A percentile compares a stretch with the other conserved stretches of the same genome.
phyloP scores from a whole-genome alignment of 2,888 invertebrate species.

The Himalopsyche anomala region DNA sequence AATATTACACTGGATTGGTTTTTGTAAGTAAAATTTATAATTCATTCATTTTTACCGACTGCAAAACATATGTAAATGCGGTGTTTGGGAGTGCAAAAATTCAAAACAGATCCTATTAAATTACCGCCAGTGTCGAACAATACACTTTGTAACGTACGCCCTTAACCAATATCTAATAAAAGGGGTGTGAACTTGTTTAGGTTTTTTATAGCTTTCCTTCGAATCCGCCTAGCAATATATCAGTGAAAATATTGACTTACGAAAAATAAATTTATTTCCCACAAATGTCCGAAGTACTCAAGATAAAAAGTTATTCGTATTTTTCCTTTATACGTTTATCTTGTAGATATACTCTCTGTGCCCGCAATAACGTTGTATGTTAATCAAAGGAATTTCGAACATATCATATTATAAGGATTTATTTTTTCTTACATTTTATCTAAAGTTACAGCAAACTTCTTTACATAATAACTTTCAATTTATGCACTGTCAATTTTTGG shows the following conservation, averaged over 20 bases:
- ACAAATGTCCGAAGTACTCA: neutral
- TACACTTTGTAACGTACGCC: slow-evolving; percentile 42
- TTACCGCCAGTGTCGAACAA: slow-evolving; percentile 51
- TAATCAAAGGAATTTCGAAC: too few relatives aligned
- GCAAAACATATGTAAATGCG: neutral
- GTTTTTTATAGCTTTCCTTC: slow-evolving; percentile 8
- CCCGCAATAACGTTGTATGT: neutral
- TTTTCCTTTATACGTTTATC: neutral
- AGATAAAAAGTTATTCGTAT: neutral
- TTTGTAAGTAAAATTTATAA: too few relatives aligned
- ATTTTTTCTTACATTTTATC: too few relatives aligned
- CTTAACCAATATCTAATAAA: slow-evolving; percentile 39
- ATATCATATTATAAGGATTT: too few relatives aligned
- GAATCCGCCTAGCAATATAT: neutral
- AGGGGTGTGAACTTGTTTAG: slow-evolving; percentile 26
- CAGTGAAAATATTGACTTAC: slow-evolving; percentile 5
- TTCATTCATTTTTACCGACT: neutral
- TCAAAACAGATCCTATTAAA: slow-evolving; percentile 53
- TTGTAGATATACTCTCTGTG: neutral
- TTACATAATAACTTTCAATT: too few relatives aligned
- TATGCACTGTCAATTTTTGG: too few relatives aligned
- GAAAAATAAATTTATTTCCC: slow-evolving; percentile 14
- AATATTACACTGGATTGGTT: too few relatives aligned
- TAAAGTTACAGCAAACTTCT: too few relatives aligned
- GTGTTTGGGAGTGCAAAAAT: neutral